These are phyloP conservation scores for Chionomys nivalis DNA, from an alignment of 2,113 vertebrate species.

Conservation along the genomic window DNA sequence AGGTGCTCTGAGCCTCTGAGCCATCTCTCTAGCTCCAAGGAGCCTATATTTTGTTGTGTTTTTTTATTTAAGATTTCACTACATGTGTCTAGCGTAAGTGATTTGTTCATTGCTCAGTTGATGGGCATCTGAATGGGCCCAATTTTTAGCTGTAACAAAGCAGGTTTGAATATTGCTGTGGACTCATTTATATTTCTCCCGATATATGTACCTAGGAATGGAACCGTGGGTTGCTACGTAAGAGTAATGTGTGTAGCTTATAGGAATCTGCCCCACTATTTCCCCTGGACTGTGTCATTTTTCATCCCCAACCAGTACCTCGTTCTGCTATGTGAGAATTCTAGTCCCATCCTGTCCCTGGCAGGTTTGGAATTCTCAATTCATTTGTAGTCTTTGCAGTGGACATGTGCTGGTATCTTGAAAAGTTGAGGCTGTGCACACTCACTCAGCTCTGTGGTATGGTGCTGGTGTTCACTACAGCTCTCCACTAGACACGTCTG, in stretches of 20 bases:
- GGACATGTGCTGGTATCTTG: neutral
- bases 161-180: neutral
- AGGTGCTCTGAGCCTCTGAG: neutral
- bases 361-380: neutral
- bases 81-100: neutral
- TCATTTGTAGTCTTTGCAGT: neutral
- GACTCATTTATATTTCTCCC: neutral
- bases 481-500: neutral
- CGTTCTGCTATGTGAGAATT: neutral
- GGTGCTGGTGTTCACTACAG: no score
- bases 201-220: neutral
- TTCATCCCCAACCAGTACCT: neutral
- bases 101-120: neutral
- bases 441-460: neutral
- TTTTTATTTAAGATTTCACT: neutral
- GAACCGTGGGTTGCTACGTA: neutral
- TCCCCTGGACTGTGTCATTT: neutral
- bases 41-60: neutral
- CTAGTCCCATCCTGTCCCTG: neutral
- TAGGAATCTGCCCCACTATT: neutral
- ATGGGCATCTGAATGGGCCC: neutral
- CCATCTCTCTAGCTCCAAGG: neutral
- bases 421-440: neutral
- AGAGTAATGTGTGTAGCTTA: neutral
- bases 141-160: neutral